Conservation (phyloP, 2,113 vertebrate genomes). For the Sigmodon hispidus region DNA sequence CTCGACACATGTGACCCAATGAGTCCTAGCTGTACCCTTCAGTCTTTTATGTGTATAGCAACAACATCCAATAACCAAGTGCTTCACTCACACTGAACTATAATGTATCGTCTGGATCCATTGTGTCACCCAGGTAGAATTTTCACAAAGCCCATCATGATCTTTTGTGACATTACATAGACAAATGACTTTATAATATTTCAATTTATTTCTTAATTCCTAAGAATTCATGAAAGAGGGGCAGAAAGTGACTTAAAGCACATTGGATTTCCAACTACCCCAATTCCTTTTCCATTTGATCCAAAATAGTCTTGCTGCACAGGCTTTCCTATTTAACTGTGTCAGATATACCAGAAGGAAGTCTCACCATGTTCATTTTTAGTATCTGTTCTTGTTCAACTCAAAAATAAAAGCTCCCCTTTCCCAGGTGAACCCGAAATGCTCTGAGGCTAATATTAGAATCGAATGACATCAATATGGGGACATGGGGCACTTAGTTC, state of each 20-base stretch:
- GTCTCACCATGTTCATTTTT: conserved; percentile 66
- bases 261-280: neutral
- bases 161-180: neutral
- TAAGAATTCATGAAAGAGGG: neutral
- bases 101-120: neutral
- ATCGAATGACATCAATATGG: conserved; percentile 54
- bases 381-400: conserved; percentile 69
- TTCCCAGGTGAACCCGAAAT: conserved; percentile 49
- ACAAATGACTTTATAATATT: neutral
- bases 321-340: conserved; percentile 51
- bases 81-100: neutral
- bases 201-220: conserved; percentile 41
- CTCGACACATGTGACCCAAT: neutral
- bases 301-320: conserved; percentile 17
- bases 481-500: neutral
- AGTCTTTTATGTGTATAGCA: neutral
- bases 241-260: neutral
- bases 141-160: neutral
- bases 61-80: neutral
- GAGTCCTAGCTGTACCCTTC: neutral
- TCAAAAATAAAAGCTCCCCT: conserved; percentile 72
- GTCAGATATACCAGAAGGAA: conserved; percentile 64
- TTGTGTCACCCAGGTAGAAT: neutral
- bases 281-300: conserved; percentile 19
- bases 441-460: conserved; percentile 73